phyloP scores from a whole-genome alignment of 2,113 vertebrate genomes.

The Microtus pennsylvanicus region DNA sequence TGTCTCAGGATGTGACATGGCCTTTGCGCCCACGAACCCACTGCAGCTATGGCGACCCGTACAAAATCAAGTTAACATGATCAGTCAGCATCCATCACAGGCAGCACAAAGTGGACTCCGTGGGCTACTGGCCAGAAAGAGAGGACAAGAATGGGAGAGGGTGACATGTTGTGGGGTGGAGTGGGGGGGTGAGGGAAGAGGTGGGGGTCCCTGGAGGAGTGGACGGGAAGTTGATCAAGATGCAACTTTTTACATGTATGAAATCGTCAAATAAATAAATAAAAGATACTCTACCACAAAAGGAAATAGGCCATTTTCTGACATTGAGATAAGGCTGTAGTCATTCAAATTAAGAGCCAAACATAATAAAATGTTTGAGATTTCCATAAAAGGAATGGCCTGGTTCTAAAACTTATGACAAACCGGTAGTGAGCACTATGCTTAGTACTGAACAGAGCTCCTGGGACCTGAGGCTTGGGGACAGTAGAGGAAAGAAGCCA shows the following conservation, averaged over 20 bases:
- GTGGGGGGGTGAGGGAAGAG: background rate
- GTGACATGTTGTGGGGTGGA: background rate
- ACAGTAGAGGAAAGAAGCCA: background rate
- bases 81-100: background rate
- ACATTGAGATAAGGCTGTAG: background rate
- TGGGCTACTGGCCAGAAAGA: background rate
- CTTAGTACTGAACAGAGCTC: background rate
- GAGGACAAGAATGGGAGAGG: background rate
- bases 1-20: background rate
- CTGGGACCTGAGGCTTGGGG: background rate
- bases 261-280: background rate
- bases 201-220: background rate
- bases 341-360: background rate
- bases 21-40: background rate
- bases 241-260: background rate
- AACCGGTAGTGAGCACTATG: background rate
- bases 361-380: slow-evolving; percentile 14
- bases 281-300: background rate
- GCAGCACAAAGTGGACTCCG: background rate
- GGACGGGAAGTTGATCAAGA: background rate
- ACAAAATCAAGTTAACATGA: background rate
- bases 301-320: background rate
- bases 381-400: background rate
- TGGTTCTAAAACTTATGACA: slow-evolving; percentile 11
- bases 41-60: background rate